A percentile compares a stretch with the other conserved stretches of the same genome.
These are phyloP conservation scores for Saimiri boliviensis DNA, from an alignment of 2,113 vertebrate genomes.

Conservation along the genomic window DNA sequence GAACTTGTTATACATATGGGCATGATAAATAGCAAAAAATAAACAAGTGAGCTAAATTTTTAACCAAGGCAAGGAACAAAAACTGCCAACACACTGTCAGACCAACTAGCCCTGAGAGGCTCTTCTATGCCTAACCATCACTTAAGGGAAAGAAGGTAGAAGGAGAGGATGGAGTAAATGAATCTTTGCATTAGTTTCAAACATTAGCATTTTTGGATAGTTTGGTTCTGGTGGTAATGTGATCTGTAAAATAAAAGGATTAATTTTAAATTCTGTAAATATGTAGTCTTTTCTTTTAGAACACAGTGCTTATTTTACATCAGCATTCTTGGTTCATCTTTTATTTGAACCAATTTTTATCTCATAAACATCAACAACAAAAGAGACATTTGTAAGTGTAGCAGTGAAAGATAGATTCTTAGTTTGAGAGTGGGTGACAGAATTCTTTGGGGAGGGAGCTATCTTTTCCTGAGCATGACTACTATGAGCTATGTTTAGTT, in stretches of 20 bases:
- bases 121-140: slow-evolving; percentile 40
- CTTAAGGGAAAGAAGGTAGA: background rate
- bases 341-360: slow-evolving; percentile 55
- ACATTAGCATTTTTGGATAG: background rate
- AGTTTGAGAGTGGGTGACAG: background rate
- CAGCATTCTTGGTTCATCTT: slow-evolving; percentile 15
- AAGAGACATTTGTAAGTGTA: background rate
- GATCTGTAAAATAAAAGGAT: slow-evolving; percentile 10
- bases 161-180: background rate
- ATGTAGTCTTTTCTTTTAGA: slow-evolving; percentile 36
- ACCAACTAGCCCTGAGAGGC: slow-evolving; percentile 54
- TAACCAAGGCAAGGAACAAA: slow-evolving; percentile 73
- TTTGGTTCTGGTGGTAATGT: slow-evolving; percentile 38
- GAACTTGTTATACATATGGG: slow-evolving; percentile 74
- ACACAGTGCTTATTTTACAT: background rate
- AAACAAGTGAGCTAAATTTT: slow-evolving; percentile 71
- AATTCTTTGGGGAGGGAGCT: background rate
- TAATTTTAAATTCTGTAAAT: background rate
- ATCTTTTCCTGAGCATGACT: background rate
- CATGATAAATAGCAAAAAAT: slow-evolving; percentile 65
- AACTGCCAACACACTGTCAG: slow-evolving; percentile 61
- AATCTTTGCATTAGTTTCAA: slow-evolving; percentile 43
- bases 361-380: slow-evolving; percentile 13
- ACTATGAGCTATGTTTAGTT: background rate
- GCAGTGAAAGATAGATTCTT: slow-evolving; percentile 23